A percentile compares a stretch with the other conserved stretches of the same genome.
Evolutionary conservation across 1,140 invertebrate species (phyloP).

Genomic region (Cydia amplana): DNA sequence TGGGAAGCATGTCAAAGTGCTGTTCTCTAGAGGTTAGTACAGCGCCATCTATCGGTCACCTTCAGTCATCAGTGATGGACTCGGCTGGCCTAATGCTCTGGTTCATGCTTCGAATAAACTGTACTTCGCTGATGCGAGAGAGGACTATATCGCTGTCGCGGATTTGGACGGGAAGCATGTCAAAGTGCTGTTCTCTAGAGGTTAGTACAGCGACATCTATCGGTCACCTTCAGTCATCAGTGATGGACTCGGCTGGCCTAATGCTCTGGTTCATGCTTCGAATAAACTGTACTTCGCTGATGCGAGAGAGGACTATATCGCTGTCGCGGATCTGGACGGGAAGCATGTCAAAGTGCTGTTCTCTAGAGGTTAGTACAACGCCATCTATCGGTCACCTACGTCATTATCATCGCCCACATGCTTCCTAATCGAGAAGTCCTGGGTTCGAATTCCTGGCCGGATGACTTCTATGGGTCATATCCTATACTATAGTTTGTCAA

Average conservation of each 20-base stretch:
- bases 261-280: constrained; percentile 80
- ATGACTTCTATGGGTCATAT: no score
- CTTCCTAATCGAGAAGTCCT: no score
- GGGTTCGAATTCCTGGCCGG: no score
- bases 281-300: constrained; percentile 89
- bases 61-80: constrained; percentile 81
- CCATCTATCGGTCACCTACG: constrained; percentile 56
- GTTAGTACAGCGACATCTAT: constrained; percentile 57
- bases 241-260: constrained; percentile 83
- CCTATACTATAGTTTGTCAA: no score
- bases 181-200: constrained; percentile 81
- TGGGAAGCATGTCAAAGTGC: constrained; percentile 82
- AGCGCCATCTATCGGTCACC: constrained; percentile 53
- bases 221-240: constrained; percentile 76
- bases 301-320: constrained; percentile 89
- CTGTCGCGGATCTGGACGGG: constrained; percentile 86
- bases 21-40: constrained; percentile 80
- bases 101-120: constrained; percentile 85
- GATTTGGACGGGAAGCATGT: constrained; percentile 85
- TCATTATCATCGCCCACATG: no score
- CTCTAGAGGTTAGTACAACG: constrained; percentile 75
- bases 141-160: constrained; percentile 89
- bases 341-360: constrained; percentile 81
- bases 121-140: constrained; percentile 89
- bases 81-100: constrained; percentile 80